Evolutionary conservation across 2,113 vertebrate species (phyloP), one percentile per base, ranked within the genome.

Genomic region (Equus przewalskii): DNA sequence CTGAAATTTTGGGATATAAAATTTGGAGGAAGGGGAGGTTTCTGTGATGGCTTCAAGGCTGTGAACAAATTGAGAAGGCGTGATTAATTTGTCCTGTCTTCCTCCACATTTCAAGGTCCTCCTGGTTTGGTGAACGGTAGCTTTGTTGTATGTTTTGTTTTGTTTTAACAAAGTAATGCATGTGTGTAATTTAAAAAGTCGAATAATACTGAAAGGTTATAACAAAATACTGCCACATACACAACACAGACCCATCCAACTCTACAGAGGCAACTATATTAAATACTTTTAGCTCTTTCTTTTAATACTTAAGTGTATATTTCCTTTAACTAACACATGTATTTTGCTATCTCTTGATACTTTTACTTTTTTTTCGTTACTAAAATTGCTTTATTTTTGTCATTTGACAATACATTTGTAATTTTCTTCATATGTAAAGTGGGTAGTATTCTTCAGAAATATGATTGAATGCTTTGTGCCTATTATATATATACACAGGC

Each of bases 91-190:
- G 33, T 49, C 44, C 4, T 46, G n/a, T 65, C n/a, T 92, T 60
- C 15, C 15, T 82, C 16, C 54, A 2, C 73, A 8, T 64, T 49
- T 88, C 60, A 72, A 91, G 28, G 16, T 78, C 60, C 24, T 83
- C 26, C 12, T 56, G 62, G 80, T 73, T 91, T 81, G 14, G 24
- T 28, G 19, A 84, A 73, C 65, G 46, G 14, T 36, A 86, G 24
- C 30, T 94, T 95, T 90, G n/a, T 82, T 49, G 16, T n/a, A 18
- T 93, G 10, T 69, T 95, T 92, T 70, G 28, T 58, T 93, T 78
- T 73, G 19, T 67, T 76, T 58, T 76, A 95, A 76, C 9, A 33
- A 67, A 91, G 79, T 65, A 60, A 73, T n/a, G 3, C 12, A 18
- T 36, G 19, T 44, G 1, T 58, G 1, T 85, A 75, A 3, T 92